A percentile compares a stretch with the other conserved stretches of the same genome.
Evolutionary conservation across 2,888 invertebrate species (phyloP).

Genomic region (Barypeithes pellucidus): DNA sequence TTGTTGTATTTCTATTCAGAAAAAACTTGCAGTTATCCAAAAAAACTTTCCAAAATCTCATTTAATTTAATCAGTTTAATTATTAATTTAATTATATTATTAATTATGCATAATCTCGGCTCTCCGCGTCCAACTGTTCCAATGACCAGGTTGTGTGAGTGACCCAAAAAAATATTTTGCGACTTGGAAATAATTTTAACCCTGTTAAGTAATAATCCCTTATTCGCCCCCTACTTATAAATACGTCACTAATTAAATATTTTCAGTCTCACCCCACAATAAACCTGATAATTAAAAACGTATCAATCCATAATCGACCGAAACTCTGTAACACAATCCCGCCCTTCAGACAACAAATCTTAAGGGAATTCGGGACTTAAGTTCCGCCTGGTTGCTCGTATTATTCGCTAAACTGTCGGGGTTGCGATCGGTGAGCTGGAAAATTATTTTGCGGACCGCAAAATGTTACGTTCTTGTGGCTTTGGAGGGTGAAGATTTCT

Average conservation of each 20-base stretch:
- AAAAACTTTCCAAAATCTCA: no score
- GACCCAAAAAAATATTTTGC: no score
- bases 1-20: no score
- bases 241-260: conserved; percentile 14
- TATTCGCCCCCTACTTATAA: not conserved
- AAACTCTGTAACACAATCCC: conserved; percentile 52
- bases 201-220: no score
- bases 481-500: conserved; percentile 25
- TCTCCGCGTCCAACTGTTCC: no score
- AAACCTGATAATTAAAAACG: conserved; percentile 37
- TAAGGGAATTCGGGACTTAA: conserved; percentile 61
- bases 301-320: conserved; percentile 50
- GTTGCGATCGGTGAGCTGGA: conserved; percentile 64
- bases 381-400: conserved; percentile 67
- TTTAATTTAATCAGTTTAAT: no score
- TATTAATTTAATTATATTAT: no score
- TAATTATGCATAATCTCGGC: no score
- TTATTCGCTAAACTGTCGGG: conserved; percentile 68
- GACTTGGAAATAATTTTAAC: no score
- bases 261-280: not conserved
- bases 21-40: no score
- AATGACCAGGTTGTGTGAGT: no score
- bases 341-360: conserved; percentile 53
- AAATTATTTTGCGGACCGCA: conserved; percentile 67
- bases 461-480: conserved; percentile 46